phyloP scores from a whole-genome alignment of 1,140 invertebrate genomes.

The Zaprionus capensis region DNA sequence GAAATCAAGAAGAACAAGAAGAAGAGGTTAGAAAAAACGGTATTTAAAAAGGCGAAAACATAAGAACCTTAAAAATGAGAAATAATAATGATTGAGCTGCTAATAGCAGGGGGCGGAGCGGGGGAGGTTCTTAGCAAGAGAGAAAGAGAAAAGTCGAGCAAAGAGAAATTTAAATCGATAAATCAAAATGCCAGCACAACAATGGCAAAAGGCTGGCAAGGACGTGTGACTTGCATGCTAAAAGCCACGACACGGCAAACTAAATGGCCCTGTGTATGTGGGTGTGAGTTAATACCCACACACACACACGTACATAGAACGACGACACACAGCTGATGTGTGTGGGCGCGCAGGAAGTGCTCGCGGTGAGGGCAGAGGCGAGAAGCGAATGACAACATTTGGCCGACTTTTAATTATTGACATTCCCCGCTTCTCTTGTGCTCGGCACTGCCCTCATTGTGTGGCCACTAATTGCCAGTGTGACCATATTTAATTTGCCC shows the following conservation, averaged over 20 bases:
- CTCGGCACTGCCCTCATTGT: conserved; percentile 4
- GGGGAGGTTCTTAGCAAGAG: background rate
- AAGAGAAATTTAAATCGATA: conserved; percentile 77
- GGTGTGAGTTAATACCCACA: conserved; percentile 22
- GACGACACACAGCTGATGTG: conserved; percentile 1
- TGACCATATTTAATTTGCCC: conserved; percentile 22
- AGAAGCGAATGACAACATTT: conserved; percentile 74
- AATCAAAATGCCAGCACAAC: conserved; percentile 75
- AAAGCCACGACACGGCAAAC: conserved; percentile 62
- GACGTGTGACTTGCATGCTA: conserved; percentile 80
- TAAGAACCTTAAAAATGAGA: conserved; percentile 10
- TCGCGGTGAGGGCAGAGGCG: background rate
- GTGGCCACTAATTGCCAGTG: conserved; percentile 29
- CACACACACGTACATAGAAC: background rate
- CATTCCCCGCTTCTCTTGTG: conserved; percentile 48
- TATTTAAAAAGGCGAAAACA: background rate
- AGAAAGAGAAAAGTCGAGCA: conserved; percentile 18
- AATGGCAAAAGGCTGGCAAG: conserved; percentile 67
- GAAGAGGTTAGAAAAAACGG: background rate
- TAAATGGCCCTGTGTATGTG: conserved; percentile 12
- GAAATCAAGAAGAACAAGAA: conserved; percentile 24
- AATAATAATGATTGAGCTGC: conserved; percentile 50
- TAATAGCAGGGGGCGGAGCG: conserved; percentile 12
- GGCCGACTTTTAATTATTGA: conserved; percentile 81
- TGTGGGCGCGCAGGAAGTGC: conserved; percentile 38